phyloP scores from a whole-genome alignment of 2,113 vertebrate species.

The Falco punctatus region DNA sequence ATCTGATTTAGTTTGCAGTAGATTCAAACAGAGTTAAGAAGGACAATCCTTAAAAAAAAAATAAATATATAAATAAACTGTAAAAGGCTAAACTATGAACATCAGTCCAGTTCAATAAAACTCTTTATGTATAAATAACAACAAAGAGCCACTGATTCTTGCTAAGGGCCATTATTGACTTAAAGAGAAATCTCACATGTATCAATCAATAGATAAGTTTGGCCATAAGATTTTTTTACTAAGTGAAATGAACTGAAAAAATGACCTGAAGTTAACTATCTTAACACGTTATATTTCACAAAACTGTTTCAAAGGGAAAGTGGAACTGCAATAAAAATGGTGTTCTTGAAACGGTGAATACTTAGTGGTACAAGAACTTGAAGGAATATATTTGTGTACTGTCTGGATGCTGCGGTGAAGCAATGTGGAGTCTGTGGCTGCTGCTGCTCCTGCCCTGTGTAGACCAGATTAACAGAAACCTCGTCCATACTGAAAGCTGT shows the following conservation, averaged over 20 bases:
- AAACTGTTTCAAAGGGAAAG: background rate
- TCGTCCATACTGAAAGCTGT: accelerated
- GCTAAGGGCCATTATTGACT: slow-evolving; percentile 7
- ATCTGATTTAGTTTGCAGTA: background rate
- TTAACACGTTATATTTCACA: background rate
- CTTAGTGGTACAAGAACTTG: background rate
- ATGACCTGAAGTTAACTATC: background rate
- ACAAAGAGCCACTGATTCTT: background rate
- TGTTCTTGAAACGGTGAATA: background rate
- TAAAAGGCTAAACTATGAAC: background rate
- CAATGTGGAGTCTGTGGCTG: background rate
- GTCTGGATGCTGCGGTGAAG: accelerated
- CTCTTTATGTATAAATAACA: slow-evolving; percentile 29
- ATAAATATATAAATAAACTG: background rate
- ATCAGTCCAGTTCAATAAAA: background rate
- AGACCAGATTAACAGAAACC: background rate
- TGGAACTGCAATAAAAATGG: background rate
- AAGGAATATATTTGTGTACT: background rate
- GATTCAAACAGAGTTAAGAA: background rate
- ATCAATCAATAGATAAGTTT: slow-evolving; percentile 1
- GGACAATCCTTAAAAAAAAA: background rate
- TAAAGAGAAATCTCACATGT: background rate
- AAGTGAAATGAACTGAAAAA: background rate
- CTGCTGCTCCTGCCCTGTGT: background rate
- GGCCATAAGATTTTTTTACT: background rate